Base-by-base conservation (phyloP, 2,888 invertebrate genomes). In the Caenorhabditis sp. region DNA sequence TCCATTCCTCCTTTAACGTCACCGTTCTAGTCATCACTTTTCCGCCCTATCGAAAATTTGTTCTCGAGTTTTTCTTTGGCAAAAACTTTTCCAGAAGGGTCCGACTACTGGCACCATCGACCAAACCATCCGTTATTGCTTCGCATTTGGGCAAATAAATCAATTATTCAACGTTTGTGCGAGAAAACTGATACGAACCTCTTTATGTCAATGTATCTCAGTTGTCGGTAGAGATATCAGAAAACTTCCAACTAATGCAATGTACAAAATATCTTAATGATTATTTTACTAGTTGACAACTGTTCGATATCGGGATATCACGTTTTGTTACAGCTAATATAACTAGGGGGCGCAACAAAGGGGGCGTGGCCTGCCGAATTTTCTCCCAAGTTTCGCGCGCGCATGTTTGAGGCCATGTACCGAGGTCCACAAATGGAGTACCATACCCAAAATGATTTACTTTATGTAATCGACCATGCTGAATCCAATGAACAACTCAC, bases 1-100 rank as follows among this genome's bases (percentile, higher is more conserved):
- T 48, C 2, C 61, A 61, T 15, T 61, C 61, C 1, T 2, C 39
- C 1, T 26, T 48, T 8, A 61, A 61, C 26, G 61, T 48, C 2
- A 48, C 26, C 2, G 61, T 61, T 2, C 20, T 61, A 1, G 27
- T 61, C 7, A 0, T 37, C 1, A 61, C 61, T 20, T 61, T 48
- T 48, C 61, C 61, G 15, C 61, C 61, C 0, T 61, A 61, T 17
- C 35, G 61, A 4, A 61, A 61, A 39, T 61, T 20, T 15, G 43
- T 17, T 2, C 2, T 20, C 5, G 43, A 20, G 17, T 9, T 35
- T 9, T 13, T 35, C 5, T 30, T 30, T 9, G 9, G 30, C 5
- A 30, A 30, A 30, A 9, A 30, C 6, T 24, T 30, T 50, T 50
- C 9, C 26, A 27, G 15, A 32, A 17, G 50, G 11, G 30, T 30